Conservation (phyloP, 2,888 invertebrate genomes). For the Theristus sp. region DNA sequence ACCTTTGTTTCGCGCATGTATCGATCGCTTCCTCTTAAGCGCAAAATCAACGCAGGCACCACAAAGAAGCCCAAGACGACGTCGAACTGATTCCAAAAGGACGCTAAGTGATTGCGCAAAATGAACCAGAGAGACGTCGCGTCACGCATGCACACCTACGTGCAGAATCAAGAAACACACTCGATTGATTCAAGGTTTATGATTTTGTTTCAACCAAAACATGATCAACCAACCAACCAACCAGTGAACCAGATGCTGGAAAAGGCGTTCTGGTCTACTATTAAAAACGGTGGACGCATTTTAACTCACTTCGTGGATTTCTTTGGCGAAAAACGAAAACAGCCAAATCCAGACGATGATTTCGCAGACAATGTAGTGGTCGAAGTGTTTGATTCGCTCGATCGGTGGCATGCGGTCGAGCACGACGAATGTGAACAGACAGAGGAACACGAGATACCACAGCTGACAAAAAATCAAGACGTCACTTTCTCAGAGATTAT, state of each 20-base stretch:
- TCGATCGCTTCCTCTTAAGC: background rate
- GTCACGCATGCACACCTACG: background rate
- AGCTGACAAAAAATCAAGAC: slow-evolving; percentile 14
- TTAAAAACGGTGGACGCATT: too few relatives aligned
- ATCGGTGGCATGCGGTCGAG: slow-evolving; percentile 23
- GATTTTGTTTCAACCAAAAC: background rate
- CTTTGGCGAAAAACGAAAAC: background rate
- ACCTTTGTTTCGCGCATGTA: background rate
- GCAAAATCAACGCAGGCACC: background rate
- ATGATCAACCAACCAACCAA: background rate
- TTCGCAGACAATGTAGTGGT: background rate
- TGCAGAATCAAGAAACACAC: too few relatives aligned
- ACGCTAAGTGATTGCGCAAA: slow-evolving; percentile 24
- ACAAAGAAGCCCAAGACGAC: background rate
- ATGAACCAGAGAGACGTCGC: slow-evolving; percentile 13
- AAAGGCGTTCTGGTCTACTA: too few relatives aligned
- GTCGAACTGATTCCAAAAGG: slow-evolving; percentile 23
- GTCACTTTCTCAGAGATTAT: too few relatives aligned
- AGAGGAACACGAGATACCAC: slow-evolving; percentile 26
- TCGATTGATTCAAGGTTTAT: too few relatives aligned
- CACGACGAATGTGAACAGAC: slow-evolving; percentile 27
- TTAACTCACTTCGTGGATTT: background rate
- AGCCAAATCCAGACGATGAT: background rate
- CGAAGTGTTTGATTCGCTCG: background rate
- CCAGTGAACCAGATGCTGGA: background rate